A percentile compares a stretch with the other conserved stretches of the same genome.
These are phyloP conservation scores for Hycleus phaleratus DNA, from an alignment of 1,140 invertebrate genomes.

Conservation along the genomic window DNA sequence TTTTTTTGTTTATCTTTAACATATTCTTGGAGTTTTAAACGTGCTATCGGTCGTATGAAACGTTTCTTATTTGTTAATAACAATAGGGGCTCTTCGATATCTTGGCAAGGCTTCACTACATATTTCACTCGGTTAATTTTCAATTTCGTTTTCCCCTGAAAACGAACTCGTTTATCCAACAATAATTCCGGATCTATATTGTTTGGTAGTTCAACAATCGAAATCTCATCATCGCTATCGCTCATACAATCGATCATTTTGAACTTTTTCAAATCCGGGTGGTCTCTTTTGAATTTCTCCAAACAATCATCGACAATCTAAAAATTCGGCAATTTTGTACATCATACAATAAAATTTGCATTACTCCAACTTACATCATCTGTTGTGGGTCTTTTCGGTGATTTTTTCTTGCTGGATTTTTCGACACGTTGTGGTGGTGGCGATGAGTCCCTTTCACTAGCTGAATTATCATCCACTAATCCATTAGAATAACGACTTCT, in stretches of 20 bases:
- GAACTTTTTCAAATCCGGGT: not conserved
- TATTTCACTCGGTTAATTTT: slow-evolving; percentile 17
- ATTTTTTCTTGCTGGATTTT: too few species aligned
- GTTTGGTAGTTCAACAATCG: slow-evolving; percentile 16
- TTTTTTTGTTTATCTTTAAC: slow-evolving; percentile 4
- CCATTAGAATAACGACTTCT: too few species aligned
- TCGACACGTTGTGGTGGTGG: too few species aligned
- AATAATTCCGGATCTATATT: slow-evolving; percentile 14
- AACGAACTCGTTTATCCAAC: slow-evolving; percentile 5
- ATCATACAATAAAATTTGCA: too few species aligned
- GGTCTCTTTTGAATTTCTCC: not conserved
- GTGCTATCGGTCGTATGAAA: slow-evolving; percentile 3
- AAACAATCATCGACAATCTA: not conserved
- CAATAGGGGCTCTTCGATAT: slow-evolving; percentile 10
- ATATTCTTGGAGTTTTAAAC: slow-evolving; percentile 10
- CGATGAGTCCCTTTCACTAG: too few species aligned
- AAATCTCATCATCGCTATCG: not conserved
- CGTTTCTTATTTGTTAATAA: slow-evolving; percentile 2
- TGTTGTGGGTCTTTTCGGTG: too few species aligned
- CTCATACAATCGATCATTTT: not conserved
- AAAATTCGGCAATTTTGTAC: not conserved
- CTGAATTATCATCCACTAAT: too few species aligned
- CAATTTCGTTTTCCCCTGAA: slow-evolving; percentile 6
- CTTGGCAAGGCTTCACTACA: slow-evolving; percentile 12
- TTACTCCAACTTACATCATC: too few species aligned